Evolutionary conservation across 35 echinoderm and acorn worm species (phyloP).

Genomic region (Acanthaster planci): DNA sequence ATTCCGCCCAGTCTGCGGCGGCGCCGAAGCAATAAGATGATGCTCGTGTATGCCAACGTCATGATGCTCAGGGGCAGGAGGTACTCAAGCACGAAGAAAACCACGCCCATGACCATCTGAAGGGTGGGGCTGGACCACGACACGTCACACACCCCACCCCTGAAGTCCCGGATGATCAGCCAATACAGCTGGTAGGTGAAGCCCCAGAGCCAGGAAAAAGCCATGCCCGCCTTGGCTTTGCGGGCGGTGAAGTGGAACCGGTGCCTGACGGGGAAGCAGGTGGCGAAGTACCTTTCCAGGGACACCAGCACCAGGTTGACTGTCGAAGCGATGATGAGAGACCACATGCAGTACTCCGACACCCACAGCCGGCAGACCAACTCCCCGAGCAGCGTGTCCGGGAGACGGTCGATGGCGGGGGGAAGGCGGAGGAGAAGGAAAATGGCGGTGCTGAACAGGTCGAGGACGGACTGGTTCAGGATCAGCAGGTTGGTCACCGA

Average conservation of each 20-base stretch:
- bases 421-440: slow-evolving; percentile 54
- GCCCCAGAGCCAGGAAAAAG: slow-evolving; percentile 65
- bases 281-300: slow-evolving; percentile 77
- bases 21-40: slow-evolving; percentile 73
- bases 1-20: slow-evolving; percentile 59
- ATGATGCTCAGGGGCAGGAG: slow-evolving; percentile 73
- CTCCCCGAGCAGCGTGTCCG: slow-evolving; percentile 35
- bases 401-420: slow-evolving; percentile 39
- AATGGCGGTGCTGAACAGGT: slow-evolving; percentile 48
- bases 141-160: slow-evolving; percentile 32
- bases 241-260: slow-evolving; percentile 72
- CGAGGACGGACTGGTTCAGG: slow-evolving; percentile 66
- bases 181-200: slow-evolving; percentile 79
- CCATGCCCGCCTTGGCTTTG: slow-evolving; percentile 57
- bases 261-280: slow-evolving; percentile 62
- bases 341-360: slow-evolving; percentile 81
- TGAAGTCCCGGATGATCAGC: slow-evolving; percentile 48
- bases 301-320: slow-evolving; percentile 79
- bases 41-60: slow-evolving; percentile 81
- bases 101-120: slow-evolving; percentile 60
- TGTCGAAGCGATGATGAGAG: slow-evolving; percentile 76
- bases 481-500: slow-evolving; percentile 70
- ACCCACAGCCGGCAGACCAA: slow-evolving; percentile 78
- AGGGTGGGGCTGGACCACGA: slow-evolving; percentile 59
- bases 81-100: slow-evolving; percentile 78